A percentile compares a stretch with the other conserved stretches of the same genome.
Conservation (phyloP, 2,797 vertebrate genomes). For the Lemur catta region DNA sequence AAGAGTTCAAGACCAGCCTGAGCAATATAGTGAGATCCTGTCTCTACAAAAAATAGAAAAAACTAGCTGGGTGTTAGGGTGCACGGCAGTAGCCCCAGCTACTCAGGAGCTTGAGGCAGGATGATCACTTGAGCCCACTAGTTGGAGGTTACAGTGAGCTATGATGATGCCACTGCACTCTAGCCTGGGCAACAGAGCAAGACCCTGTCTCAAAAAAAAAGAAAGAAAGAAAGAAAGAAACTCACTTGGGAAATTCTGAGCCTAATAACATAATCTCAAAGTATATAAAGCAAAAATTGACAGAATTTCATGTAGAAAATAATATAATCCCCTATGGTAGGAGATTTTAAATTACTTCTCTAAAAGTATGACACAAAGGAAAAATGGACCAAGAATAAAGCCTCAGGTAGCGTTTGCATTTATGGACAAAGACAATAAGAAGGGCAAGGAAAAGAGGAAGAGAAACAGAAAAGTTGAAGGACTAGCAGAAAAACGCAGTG, state of each 20-base stretch:
- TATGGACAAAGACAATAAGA: not conserved
- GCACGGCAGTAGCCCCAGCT: not conserved
- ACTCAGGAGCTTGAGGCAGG: not conserved
- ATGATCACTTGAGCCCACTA: not conserved
- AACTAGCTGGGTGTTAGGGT: not conserved
- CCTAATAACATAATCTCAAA: not conserved
- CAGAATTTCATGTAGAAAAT: constrained; percentile 11
- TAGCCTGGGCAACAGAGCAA: not conserved
- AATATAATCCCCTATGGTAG: not conserved
- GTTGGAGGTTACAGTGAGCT: not conserved
- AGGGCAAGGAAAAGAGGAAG: not conserved
- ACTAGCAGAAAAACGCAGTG: not conserved
- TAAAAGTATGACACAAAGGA: not conserved
- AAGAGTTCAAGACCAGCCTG: not conserved
- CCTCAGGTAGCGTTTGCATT: not conserved
- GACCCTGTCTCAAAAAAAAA: not conserved
- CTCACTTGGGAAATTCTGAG: not conserved
- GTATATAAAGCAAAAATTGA: not conserved
- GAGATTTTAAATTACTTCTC: not conserved
- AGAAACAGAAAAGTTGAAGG: not conserved
- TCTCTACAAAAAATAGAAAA: not conserved
- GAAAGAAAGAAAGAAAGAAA: not conserved
- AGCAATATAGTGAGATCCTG: not conserved
- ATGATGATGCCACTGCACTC: not conserved
- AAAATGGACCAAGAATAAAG: not conserved